A percentile compares a stretch with the other conserved stretches of the same genome.
phyloP scores from a whole-genome alignment of 2,888 invertebrate species.

The Yponomeuta cagnagella region DNA sequence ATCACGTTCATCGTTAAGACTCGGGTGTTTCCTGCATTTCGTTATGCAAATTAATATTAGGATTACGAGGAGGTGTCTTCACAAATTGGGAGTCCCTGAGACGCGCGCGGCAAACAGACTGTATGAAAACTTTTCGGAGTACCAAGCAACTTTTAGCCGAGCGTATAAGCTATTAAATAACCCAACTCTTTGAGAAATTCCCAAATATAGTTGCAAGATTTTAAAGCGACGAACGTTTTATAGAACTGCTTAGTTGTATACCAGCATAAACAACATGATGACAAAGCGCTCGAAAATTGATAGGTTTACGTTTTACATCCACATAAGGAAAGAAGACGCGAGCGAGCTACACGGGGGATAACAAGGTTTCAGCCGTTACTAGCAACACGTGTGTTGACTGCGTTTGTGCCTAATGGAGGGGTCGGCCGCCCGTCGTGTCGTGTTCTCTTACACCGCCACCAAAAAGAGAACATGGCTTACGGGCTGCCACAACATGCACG shows the following conservation, averaged over 20 bases:
- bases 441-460: slow-evolving; percentile 10
- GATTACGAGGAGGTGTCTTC: not conserved
- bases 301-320: slow-evolving; percentile 34
- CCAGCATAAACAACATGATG: slow-evolving; percentile 11
- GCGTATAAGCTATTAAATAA: slow-evolving; percentile 1
- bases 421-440: slow-evolving; percentile 12
- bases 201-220: not conserved
- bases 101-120: not conserved
- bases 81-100: not conserved
- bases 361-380: slow-evolving; percentile 48
- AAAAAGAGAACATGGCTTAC: not conserved
- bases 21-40: slow-evolving; percentile 19
- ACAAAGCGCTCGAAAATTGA: slow-evolving; percentile 29
- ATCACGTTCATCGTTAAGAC: not conserved
- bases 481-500: not conserved
- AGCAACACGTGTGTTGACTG: slow-evolving; percentile 43
- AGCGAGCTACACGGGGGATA: slow-evolving; percentile 25
- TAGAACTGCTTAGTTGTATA: not conserved
- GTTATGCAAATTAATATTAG: slow-evolving; percentile 33
- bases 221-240: not conserved
- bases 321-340: slow-evolving; percentile 28
- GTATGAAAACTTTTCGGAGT: not conserved
- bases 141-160: not conserved
- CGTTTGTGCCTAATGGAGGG: slow-evolving; percentile 34
- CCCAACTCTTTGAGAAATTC: not conserved